Evolutionary conservation across 2,113 vertebrate species (phyloP).

Genomic region (Podarcis raffonei): DNA sequence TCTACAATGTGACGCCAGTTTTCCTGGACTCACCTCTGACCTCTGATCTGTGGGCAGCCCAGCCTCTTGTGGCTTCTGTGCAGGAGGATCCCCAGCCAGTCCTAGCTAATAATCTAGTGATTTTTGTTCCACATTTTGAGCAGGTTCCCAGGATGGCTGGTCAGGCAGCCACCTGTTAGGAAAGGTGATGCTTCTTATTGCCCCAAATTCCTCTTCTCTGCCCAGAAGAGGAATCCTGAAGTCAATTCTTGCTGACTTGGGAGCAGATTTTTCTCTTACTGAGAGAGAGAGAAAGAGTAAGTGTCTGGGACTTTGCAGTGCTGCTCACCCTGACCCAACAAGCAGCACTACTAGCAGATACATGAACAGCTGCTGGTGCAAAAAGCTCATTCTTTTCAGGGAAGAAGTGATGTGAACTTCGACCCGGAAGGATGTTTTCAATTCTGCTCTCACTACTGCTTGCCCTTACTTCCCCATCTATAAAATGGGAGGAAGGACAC

Average conservation of each 20-base stretch:
- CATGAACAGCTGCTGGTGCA: too few relatives aligned
- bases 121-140: neutral
- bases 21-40: neutral
- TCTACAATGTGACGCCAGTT: too few relatives aligned
- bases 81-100: neutral
- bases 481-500: neutral
- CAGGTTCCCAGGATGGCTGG: too few relatives aligned
- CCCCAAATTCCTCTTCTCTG: neutral
- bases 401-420: too few relatives aligned
- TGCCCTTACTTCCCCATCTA: too few relatives aligned
- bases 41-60: neutral
- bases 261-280: neutral
- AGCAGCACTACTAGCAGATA: neutral
- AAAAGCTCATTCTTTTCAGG: too few relatives aligned
- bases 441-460: too few relatives aligned
- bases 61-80: neutral
- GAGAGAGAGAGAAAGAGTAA: too few relatives aligned
- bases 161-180: neutral
- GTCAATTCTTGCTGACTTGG: neutral
- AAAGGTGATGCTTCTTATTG: neutral
- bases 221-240: neutral
- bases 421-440: too few relatives aligned
- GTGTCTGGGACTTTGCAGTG: too few relatives aligned
- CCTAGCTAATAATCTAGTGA: too few relatives aligned
- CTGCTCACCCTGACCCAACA: neutral